Conservation (phyloP, 2,888 invertebrate species). For the Aspidapion aeneum region DNA sequence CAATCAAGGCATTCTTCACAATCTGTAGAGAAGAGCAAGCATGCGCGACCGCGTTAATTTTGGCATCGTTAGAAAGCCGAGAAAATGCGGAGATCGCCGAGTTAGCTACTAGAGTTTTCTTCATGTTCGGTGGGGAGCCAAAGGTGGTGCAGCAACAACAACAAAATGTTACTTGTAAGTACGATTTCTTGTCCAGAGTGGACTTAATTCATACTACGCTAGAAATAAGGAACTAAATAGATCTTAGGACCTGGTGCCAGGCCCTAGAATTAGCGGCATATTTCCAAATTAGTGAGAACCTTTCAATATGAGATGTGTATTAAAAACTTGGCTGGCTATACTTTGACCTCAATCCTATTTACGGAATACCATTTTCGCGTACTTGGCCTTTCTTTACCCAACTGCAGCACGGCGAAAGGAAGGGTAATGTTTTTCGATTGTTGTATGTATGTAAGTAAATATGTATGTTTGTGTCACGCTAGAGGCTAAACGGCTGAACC, state of each 20-base stretch:
- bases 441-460: too few species aligned
- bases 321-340: too few species aligned
- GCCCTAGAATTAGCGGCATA: neutral
- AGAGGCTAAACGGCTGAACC: too few species aligned
- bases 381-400: too few species aligned
- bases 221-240: neutral
- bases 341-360: too few species aligned
- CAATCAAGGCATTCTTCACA: conserved; percentile 82
- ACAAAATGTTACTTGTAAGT: conserved; percentile 29
- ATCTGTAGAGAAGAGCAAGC: conserved; percentile 83
- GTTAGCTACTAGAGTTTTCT: conserved; percentile 90
- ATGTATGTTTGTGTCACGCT: too few species aligned
- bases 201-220: neutral
- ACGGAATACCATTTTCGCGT: too few species aligned
- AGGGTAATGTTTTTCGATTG: too few species aligned
- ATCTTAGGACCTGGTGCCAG: neutral
- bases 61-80: conserved; percentile 69
- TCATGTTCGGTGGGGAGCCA: conserved; percentile 85
- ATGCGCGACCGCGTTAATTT: conserved; percentile 80
- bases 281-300: too few species aligned
- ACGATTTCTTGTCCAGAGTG: neutral
- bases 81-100: conserved; percentile 70
- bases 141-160: conserved; percentile 34
- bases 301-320: too few species aligned
- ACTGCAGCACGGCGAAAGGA: too few species aligned